phyloP scores from a whole-genome alignment of 2,888 invertebrate species.

The Melanophora roralis region DNA sequence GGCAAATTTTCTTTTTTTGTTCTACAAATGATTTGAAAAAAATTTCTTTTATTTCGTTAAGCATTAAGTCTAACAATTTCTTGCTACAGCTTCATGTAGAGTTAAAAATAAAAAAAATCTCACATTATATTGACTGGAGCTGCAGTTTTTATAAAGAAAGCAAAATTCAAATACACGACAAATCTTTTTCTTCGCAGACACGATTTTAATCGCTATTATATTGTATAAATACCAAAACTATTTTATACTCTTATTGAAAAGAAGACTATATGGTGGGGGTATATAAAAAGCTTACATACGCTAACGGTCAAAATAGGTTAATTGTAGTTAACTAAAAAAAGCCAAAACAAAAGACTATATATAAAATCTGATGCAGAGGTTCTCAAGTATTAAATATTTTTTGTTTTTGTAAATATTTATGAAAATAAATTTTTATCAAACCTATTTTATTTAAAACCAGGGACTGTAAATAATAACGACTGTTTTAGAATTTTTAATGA shows the following conservation, averaged over 20 bases:
- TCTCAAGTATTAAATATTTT: no score
- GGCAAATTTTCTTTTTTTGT: slow-evolving; percentile 60
- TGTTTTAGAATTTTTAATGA: no score
- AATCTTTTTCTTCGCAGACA: slow-evolving; percentile 63
- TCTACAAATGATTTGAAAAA: slow-evolving; percentile 22
- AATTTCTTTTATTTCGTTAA: slow-evolving; percentile 8
- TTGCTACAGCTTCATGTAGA: slow-evolving; percentile 10
- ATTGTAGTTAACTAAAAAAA: slow-evolving; percentile 45
- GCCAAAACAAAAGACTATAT: not conserved
- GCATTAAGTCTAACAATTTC: not conserved
- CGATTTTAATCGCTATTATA: slow-evolving; percentile 65
- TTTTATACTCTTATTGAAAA: slow-evolving; percentile 18
- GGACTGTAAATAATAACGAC: no score
- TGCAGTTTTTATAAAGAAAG: not conserved
- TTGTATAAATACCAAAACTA: slow-evolving; percentile 40
- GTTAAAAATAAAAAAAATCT: slow-evolving; percentile 37
- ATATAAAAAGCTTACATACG: slow-evolving; percentile 51
- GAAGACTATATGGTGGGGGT: slow-evolving; percentile 7
- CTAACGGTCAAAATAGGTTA: slow-evolving; percentile 62
- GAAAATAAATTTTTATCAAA: no score
- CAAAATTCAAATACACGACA: slow-evolving; percentile 53
- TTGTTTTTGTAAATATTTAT: no score
- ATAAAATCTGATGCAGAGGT: no score
- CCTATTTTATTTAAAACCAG: no score
- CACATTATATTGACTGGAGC: slow-evolving; percentile 8